Evolutionary conservation across 2,888 invertebrate genomes (phyloP).

Genomic region (Conomelus anceps): DNA sequence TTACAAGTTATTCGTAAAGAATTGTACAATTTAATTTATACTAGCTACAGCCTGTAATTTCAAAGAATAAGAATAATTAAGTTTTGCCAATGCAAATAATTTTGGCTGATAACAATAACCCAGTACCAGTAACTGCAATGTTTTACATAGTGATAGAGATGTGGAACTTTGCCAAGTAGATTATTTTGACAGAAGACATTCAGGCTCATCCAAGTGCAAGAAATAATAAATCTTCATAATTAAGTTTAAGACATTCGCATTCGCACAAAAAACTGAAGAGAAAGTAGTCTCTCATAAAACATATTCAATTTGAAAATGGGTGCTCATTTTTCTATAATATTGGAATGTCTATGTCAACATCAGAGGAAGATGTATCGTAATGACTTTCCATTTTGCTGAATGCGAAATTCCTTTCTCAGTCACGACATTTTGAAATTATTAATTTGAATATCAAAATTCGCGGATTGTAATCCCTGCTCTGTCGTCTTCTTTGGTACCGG

Average conservation of each 20-base stretch:
- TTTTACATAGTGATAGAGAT: no score
- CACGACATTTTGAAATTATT: neutral
- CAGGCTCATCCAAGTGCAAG: no score
- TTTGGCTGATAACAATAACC: no score
- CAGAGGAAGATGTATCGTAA: neutral
- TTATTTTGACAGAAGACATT: no score
- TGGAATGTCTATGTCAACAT: neutral
- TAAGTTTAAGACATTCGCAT: neutral
- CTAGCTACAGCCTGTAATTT: no score
- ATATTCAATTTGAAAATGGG: neutral
- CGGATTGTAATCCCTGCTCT: neutral
- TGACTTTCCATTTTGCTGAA: neutral
- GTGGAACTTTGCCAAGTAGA: no score
- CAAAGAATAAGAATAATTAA: no score
- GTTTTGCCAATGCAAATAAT: no score
- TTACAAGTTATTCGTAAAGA: no score
- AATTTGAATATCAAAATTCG: neutral
- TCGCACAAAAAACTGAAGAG: neutral
- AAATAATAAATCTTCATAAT: neutral
- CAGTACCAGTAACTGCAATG: no score
- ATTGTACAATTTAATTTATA: no score
- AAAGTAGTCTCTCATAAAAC: neutral
- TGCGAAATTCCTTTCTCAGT: neutral
- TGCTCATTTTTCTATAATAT: neutral
- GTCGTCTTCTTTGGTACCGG: no score